phyloP scores from a whole-genome alignment of 1,140 invertebrate species.

The Tetramorium simillimum region DNA sequence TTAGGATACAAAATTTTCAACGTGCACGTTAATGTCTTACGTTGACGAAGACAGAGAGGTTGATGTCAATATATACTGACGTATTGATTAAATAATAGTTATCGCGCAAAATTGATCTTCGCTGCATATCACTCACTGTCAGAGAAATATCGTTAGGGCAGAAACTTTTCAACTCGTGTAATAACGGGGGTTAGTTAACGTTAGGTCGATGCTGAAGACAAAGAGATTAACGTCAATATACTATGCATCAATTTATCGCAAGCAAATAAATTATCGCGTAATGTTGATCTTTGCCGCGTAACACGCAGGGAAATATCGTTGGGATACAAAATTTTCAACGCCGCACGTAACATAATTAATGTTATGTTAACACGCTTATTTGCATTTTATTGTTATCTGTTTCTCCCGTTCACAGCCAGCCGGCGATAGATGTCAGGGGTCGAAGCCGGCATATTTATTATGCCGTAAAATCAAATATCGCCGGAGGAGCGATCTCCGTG shows the following conservation, averaged over 20 bases:
- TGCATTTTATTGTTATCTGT: slow-evolving; percentile 21
- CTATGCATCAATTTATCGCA: not conserved
- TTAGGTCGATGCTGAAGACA: not conserved
- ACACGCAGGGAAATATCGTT: not conserved
- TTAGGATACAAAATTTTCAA: too few relatives aligned
- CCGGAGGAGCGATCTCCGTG: not conserved
- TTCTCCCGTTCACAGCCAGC: not conserved
- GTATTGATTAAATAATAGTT: too few relatives aligned
- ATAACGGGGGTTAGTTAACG: not conserved
- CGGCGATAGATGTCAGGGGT: not conserved
- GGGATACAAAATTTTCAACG: not conserved
- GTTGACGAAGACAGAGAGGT: too few relatives aligned
- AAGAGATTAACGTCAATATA: not conserved
- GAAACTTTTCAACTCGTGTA: not conserved
- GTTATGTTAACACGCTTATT: not conserved
- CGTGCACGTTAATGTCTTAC: too few relatives aligned
- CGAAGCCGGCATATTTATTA: slow-evolving; percentile 14
- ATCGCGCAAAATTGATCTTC: too few relatives aligned
- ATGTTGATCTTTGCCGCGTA: not conserved
- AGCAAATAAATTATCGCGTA: not conserved
- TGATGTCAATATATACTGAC: too few relatives aligned
- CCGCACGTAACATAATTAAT: not conserved
- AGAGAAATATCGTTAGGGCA: not conserved
- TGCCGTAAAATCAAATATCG: slow-evolving; percentile 14
- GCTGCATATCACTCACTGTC: too few relatives aligned